Base-by-base conservation (phyloP, 2,888 invertebrate genomes). In the Parnassius mnemosyne region DNA sequence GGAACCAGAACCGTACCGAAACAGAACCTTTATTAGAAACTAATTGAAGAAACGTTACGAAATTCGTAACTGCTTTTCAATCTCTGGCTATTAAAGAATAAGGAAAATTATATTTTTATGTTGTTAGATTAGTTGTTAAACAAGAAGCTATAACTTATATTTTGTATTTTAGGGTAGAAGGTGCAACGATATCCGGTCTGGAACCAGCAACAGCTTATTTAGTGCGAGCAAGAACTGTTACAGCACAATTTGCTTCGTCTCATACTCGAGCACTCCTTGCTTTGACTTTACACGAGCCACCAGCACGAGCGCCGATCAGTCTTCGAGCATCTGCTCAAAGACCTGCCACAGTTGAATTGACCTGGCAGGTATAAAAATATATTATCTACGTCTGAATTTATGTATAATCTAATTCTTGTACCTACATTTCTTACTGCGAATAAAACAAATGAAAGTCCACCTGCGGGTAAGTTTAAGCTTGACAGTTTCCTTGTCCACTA, bases 141-240 rank as follows among this genome's bases (percentile, higher is more conserved):
- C 34, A 34, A 34, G 25, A 20, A 51, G 5, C 12, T 53, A 13
- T 49, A 13, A 13, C 13, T 49, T 9, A n/a, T n/a, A n/a, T 41
- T 9, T 41, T 25, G 25, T 25, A 51, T 53, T 60, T 50, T 67
- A 90, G 90, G 64, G 79, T 77, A 46, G 89, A 91, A 74, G 83
- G 80, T 50, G 84, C 90, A 11, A 88, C 85, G 9, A 86, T 91
- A 80, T 79, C 89, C 0, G 89, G 89, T 0, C 71, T 91, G 34
- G 90, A 89, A 52, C 91, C 91, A 1, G 91, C 91, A 0, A 89
- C 91, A 3, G 85, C 91, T 1, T 91, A 90, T 65, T 68, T 90
- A 60, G 87, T 91, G 3, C 78, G 91, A 9, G 89, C 91, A 9
- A 78, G 87, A 10, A 91, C 91, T 0, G 79, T 90, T 47, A 90